These are phyloP conservation scores for Smittia sp. DNA, from an alignment of 2,888 invertebrate species.

Conservation along the genomic window DNA sequence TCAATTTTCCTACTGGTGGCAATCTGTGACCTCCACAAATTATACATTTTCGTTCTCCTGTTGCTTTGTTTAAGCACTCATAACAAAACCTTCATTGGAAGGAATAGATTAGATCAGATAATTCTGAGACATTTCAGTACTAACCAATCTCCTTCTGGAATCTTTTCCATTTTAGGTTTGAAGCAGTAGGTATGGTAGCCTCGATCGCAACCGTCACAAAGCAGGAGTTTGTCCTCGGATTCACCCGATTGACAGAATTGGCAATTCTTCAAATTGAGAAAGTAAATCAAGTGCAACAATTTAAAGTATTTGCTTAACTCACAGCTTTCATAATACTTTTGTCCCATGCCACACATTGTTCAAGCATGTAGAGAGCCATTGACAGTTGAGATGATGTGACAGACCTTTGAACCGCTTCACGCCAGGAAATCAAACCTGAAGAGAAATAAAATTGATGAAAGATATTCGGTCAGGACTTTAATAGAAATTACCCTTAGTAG, in stretches of 20 bases:
- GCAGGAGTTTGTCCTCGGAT: slow-evolving; percentile 88
- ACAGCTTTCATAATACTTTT: slow-evolving; percentile 99
- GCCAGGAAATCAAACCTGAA: slow-evolving; percentile 77
- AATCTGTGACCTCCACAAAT: slow-evolving; percentile 79
- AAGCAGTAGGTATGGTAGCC: slow-evolving; percentile 99
- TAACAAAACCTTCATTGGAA: slow-evolving; percentile 79
- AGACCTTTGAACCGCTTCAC: slow-evolving; percentile 80
- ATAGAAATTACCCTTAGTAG: slow-evolving; percentile 28
- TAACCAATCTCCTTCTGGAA: slow-evolving; percentile 97
- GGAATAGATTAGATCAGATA: neutral
- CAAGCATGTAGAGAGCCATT: slow-evolving; percentile 84
- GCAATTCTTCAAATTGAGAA: slow-evolving; percentile 85
- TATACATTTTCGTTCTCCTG: slow-evolving; percentile 89
- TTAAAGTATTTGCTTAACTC: slow-evolving; percentile 55
- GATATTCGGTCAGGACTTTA: neutral
- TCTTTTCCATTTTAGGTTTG: slow-evolving; percentile 92
- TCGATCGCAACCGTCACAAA: slow-evolving; percentile 97
- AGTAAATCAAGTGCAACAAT: slow-evolving; percentile 32
- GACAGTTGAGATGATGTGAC: slow-evolving; percentile 87
- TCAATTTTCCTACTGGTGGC: slow-evolving; percentile 60
- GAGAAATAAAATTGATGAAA: slow-evolving; percentile 14
- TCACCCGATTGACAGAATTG: slow-evolving; percentile 96
- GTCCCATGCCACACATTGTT: slow-evolving; percentile 95
- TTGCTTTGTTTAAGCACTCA: slow-evolving; percentile 91
- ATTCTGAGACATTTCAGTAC: slow-evolving; percentile 47